Evolutionary conservation across 37 sponge, comb jelly and placozoan genomes (phyloP), one percentile per base, ranked within the genome.

Genomic region (Ephydatia muelleri): DNA sequence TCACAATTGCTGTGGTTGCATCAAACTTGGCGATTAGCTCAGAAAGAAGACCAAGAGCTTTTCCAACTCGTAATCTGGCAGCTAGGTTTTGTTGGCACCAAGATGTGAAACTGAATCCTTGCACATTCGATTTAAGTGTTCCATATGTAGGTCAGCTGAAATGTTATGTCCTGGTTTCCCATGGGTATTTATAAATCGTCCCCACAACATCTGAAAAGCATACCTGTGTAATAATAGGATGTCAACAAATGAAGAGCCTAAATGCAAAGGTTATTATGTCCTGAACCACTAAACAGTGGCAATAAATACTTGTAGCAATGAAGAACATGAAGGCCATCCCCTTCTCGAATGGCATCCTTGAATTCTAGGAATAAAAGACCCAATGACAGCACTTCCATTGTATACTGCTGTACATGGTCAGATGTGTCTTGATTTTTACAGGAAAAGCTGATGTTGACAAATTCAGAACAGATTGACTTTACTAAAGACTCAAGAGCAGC

Each of bases 61-160:
- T 76, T 28, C 19, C 77, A 37, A 39, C 47, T 36, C 43, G 31
- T 2, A 1, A 22, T 19, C 31, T 27, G 14, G 37, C 37, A 9
- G 21, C 35, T 14, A 23, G 38, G 77, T 36, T 27, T 19, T n/a
- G 26, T 76, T 76, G 1, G 43, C 77, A 2, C 77, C 77, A 33
- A 40, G 47, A n/a, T 27, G 27, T 36, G 25, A 14, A 16, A 76
- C 16, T n/a, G 14, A 1, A 32, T 12, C 14, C 35, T 74, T 74
- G 31, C 26, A 32, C 3, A 39, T 0, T 23, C 40, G 34, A 4
- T 76, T 76, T 22, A 79, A 39, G 40, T 76, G 77, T 76, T 76
- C 77, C 77, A 79, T 79, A 48, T 79, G 79, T 0, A 83, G 29
- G 32, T 83, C 83, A 83, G 74, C 72, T 8, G 75, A 8, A 12